Conservation (phyloP, 2,113 vertebrate species). For the Pongo pygmaeus region DNA sequence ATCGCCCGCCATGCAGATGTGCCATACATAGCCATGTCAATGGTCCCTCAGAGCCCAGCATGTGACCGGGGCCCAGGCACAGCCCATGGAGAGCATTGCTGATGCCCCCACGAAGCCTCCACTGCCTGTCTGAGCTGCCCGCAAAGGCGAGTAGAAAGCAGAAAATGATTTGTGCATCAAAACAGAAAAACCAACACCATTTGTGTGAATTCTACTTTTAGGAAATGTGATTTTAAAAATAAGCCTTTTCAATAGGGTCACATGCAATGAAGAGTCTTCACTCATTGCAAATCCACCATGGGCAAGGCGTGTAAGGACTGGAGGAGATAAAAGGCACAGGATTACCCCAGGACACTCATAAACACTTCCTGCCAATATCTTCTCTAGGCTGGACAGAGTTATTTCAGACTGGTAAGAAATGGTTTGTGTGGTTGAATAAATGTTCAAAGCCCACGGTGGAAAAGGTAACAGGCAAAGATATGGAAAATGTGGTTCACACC, state of each 20-base stretch:
- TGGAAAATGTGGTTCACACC: background rate
- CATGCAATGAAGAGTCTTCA: too few species aligned
- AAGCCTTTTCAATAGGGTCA: accelerated
- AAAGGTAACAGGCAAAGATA: background rate
- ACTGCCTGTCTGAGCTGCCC: accelerated
- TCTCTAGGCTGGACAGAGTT: accelerated
- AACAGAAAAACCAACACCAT: accelerated
- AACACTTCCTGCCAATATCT: background rate
- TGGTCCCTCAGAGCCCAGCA: background rate
- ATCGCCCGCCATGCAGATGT: accelerated
- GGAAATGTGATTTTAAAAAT: background rate
- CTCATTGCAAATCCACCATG: accelerated
- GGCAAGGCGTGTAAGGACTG: too few species aligned
- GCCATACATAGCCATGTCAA: accelerated
- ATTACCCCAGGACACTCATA: accelerated
- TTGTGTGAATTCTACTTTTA: background rate
- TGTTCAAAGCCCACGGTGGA: too few species aligned
- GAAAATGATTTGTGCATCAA: background rate
- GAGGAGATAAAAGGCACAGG: too few species aligned
- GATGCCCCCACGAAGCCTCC: accelerated
- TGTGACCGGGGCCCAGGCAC: too few species aligned
- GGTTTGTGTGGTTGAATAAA: too few species aligned
- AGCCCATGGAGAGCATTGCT: accelerated
- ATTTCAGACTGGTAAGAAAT: background rate
- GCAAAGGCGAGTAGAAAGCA: background rate